phyloP scores from a whole-genome alignment of 1,140 invertebrate genomes.

The Nasonia giraulti region DNA sequence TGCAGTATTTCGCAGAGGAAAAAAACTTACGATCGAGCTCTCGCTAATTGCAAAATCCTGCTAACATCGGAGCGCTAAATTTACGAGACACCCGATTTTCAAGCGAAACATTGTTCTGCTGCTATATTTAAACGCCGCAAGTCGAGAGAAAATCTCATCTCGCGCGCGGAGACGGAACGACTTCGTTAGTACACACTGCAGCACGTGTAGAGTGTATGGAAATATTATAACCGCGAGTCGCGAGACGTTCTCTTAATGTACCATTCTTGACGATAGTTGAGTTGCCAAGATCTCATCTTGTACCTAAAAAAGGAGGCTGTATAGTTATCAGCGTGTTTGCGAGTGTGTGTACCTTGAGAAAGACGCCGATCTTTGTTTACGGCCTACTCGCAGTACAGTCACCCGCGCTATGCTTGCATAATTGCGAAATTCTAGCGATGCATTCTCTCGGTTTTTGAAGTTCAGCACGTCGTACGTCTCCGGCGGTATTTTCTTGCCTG shows the following conservation, averaged over 20 bases:
- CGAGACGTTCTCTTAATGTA: background rate
- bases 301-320: background rate
- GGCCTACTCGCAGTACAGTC: background rate
- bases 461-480: background rate
- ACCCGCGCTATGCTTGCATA: background rate
- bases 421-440: background rate
- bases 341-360: background rate
- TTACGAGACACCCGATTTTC: background rate
- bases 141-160: background rate
- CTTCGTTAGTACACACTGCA: background rate
- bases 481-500: no score
- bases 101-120: background rate
- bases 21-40: background rate
- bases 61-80: background rate
- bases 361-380: background rate
- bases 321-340: background rate
- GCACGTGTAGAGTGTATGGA: background rate
- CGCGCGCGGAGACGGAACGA: background rate
- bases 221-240: background rate
- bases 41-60: background rate
- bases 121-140: background rate
- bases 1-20: background rate
- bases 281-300: background rate
- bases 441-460: background rate
- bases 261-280: background rate